Percentiles rank a stretch among this genome's conserved stretches.
Conservation (phyloP, 1,140 invertebrate species). For the Drosophila orena region DNA sequence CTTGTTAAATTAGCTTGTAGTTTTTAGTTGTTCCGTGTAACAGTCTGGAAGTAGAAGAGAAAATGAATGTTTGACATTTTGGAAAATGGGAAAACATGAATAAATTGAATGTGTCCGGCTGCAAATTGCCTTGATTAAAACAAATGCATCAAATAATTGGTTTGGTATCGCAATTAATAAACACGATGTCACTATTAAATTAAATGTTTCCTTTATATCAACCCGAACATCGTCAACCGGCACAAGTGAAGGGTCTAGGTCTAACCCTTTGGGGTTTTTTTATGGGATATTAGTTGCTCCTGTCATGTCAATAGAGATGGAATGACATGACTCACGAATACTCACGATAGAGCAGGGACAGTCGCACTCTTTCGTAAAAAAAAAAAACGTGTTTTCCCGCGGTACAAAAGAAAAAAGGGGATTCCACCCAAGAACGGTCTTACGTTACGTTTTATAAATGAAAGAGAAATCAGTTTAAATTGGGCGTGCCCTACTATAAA, state of each 20-base stretch:
- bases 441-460: too few relatives aligned
- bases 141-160: too few relatives aligned
- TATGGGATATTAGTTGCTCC: background rate
- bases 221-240: background rate
- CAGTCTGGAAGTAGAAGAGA: conserved; percentile 55
- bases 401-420: background rate
- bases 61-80: background rate
- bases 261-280: too few relatives aligned
- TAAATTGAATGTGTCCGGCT: too few relatives aligned
- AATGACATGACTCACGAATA: background rate
- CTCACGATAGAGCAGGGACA: too few relatives aligned
- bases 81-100: background rate
- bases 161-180: too few relatives aligned
- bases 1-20: conserved; percentile 59
- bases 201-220: background rate
- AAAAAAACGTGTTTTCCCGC: too few relatives aligned
- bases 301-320: background rate
- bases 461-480: too few relatives aligned
- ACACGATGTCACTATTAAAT: too few relatives aligned
- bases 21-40: conserved; percentile 71
- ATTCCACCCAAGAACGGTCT: background rate
- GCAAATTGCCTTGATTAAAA: too few relatives aligned
- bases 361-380: too few relatives aligned
- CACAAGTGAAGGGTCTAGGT: background rate
- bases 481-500: too few relatives aligned